Percentiles rank a stretch among this genome's conserved stretches.
Evolutionary conservation across 2,888 invertebrate species (phyloP).

Genomic region (Cacoxenus indagator): DNA sequence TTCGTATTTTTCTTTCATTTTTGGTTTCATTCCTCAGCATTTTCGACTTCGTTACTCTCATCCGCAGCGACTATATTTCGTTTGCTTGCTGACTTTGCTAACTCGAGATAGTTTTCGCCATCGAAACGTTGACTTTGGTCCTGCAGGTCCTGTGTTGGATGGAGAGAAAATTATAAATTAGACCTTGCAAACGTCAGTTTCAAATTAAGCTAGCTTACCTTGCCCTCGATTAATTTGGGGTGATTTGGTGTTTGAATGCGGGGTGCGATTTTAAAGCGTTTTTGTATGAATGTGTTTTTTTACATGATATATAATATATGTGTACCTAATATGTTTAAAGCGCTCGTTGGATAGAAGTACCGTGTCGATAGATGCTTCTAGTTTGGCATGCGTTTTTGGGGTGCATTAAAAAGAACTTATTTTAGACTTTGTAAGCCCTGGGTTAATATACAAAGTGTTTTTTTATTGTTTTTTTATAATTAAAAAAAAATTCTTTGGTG

Average conservation of each 20-base stretch:
- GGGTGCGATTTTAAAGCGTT: no score
- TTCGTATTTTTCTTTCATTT: neutral
- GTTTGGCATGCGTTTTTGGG: no score
- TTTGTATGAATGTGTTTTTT: no score
- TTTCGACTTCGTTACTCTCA: constrained; percentile 47
- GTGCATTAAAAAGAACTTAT: no score
- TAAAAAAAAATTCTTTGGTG: no score
- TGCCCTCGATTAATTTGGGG: neutral
- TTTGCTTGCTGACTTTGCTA: constrained; percentile 67
- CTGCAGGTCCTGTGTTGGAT: constrained; percentile 62
- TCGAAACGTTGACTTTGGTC: constrained; percentile 70
- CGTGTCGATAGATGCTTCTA: no score
- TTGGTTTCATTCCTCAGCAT: constrained; percentile 1
- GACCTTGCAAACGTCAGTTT: neutral
- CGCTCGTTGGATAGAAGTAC: no score
- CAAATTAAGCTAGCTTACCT: neutral
- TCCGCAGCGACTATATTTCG: constrained; percentile 67
- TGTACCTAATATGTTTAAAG: no score
- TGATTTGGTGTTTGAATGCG: neutral
- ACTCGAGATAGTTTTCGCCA: constrained; percentile 69
- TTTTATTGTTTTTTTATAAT: no score
- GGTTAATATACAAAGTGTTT: no score
- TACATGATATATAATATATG: no score
- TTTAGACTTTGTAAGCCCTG: no score
- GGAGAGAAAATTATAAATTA: neutral